These are phyloP conservation scores for Copidosoma aretas DNA, from an alignment of 2,888 invertebrate genomes.

Conservation along the genomic window DNA sequence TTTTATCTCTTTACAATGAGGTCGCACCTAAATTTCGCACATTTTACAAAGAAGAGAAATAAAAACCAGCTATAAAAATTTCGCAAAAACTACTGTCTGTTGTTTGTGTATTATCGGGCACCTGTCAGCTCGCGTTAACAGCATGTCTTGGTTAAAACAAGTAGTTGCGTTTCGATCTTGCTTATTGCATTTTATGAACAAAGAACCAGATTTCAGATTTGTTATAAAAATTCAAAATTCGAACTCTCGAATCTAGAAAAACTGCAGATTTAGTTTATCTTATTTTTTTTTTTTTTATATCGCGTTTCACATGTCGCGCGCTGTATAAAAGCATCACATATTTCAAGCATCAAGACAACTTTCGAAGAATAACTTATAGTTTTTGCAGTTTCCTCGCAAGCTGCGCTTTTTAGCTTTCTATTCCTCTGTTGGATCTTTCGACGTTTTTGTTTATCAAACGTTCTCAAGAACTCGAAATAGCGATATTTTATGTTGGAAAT, in stretches of 20 bases:
- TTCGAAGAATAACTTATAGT: slow-evolving; percentile 24
- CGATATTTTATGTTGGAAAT: slow-evolving; percentile 32
- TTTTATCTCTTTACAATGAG: slow-evolving; percentile 11
- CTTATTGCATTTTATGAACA: slow-evolving; percentile 8
- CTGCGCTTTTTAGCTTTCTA: slow-evolving; percentile 22
- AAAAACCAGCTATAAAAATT: slow-evolving; percentile 9
- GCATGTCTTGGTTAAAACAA: slow-evolving; percentile 11
- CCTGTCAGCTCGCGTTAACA: slow-evolving; percentile 16
- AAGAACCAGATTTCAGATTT: slow-evolving; percentile 16
- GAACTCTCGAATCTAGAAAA: slow-evolving; percentile 28
- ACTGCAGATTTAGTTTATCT: slow-evolving; percentile 19
- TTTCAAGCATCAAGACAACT: slow-evolving; percentile 25
- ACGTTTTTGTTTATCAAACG: slow-evolving; percentile 17
- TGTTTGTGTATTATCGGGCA: slow-evolving; percentile 7
- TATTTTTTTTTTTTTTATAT: slow-evolving; percentile 8
- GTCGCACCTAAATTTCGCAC: slow-evolving; percentile 15
- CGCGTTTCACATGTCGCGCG: neutral
- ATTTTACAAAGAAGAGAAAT: slow-evolving; percentile 5
- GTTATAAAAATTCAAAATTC: slow-evolving; percentile 29
- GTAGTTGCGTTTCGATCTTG: neutral
- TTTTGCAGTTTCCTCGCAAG: slow-evolving; percentile 27
- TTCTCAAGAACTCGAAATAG: slow-evolving; percentile 25
- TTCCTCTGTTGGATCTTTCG: slow-evolving; percentile 4
- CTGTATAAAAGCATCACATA: slow-evolving; percentile 38
- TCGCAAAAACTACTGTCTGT: slow-evolving; percentile 6